These are phyloP conservation scores for Eubasilissa regina DNA, from an alignment of 1,140 invertebrate genomes.

Conservation along the genomic window DNA sequence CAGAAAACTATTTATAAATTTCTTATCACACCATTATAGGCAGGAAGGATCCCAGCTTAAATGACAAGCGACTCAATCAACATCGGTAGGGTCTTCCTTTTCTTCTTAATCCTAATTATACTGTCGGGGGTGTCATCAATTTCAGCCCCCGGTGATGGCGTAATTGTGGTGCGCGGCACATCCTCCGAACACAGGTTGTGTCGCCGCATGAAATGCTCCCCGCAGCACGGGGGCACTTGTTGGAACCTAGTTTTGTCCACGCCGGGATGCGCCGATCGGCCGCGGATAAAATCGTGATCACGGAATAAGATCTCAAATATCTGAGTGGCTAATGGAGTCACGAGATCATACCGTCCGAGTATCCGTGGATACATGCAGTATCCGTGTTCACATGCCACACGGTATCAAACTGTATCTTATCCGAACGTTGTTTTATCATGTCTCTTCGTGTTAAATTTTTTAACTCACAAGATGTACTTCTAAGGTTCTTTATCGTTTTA, in stretches of 20 bases:
- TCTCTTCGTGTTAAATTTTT: slow-evolving; percentile 4
- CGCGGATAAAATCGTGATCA: slow-evolving; percentile 59
- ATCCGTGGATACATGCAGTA: slow-evolving; percentile 31
- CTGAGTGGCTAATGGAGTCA: slow-evolving; percentile 56
- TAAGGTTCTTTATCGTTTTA: too few relatives aligned
- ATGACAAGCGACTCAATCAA: too few relatives aligned
- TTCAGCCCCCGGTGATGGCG: not conserved
- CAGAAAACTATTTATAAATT: too few relatives aligned
- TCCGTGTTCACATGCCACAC: slow-evolving; percentile 40
- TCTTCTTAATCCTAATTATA: too few relatives aligned
- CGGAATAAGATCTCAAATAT: slow-evolving; percentile 58
- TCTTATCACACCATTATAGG: too few relatives aligned
- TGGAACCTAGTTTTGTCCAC: slow-evolving; percentile 6
- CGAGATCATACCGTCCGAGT: slow-evolving; percentile 40
- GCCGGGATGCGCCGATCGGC: slow-evolving; percentile 51
- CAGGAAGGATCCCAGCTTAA: too few relatives aligned
- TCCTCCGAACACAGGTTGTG: not conserved
- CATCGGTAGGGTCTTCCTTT: too few relatives aligned
- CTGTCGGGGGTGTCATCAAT: too few relatives aligned
- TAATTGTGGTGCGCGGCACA: not conserved
- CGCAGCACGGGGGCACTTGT: not conserved
- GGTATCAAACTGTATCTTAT: slow-evolving; percentile 28
- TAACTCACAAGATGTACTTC: not conserved
- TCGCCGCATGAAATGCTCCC: not conserved
- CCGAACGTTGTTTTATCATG: slow-evolving; percentile 33